Conservation (phyloP, 2,888 invertebrate species). For the Hirtodrosophila trivittata region DNA sequence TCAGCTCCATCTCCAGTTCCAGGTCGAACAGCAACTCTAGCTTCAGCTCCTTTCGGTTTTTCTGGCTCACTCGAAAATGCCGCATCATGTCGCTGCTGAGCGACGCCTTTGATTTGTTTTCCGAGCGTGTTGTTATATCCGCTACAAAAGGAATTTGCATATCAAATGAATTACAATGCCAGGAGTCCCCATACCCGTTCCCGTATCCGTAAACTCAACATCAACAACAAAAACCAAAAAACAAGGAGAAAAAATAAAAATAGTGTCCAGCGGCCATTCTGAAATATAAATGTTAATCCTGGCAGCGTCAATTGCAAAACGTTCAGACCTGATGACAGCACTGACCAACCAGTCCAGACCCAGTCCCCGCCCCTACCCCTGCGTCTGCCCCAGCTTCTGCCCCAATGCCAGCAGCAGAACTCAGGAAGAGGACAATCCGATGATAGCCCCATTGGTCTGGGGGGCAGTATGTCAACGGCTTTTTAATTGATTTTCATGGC, state of each 20-base stretch:
- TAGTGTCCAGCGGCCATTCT: constrained; percentile 35
- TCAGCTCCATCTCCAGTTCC: constrained; percentile 6
- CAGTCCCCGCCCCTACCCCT: constrained; percentile 1
- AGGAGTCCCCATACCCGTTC: too few relatives aligned
- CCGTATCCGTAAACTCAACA: constrained; percentile 26
- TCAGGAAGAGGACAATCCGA: not conserved
- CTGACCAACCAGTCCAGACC: constrained; percentile 24
- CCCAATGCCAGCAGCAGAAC: not conserved
- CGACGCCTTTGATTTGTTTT: constrained; percentile 73
- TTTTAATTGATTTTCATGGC: constrained; percentile 80
- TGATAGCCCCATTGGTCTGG: constrained; percentile 21
- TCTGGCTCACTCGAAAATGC: constrained; percentile 40
- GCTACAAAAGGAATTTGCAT: constrained; percentile 76
- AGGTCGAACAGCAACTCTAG: not conserved
- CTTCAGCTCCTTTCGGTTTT: not conserved
- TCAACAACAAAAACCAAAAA: constrained; percentile 31
- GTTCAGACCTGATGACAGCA: constrained; percentile 75
- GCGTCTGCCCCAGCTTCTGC: too few relatives aligned
- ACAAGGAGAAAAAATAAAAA: constrained; percentile 11
- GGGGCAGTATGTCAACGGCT: constrained; percentile 75
- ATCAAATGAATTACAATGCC: constrained; percentile 70
- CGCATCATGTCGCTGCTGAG: constrained; percentile 51
- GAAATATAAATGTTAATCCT: constrained; percentile 79
- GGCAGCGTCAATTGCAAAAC: constrained; percentile 76
- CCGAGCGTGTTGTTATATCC: constrained; percentile 72